Conservation (phyloP, 2,113 vertebrate genomes). For the Phyllopteryx taeniolatus region DNA sequence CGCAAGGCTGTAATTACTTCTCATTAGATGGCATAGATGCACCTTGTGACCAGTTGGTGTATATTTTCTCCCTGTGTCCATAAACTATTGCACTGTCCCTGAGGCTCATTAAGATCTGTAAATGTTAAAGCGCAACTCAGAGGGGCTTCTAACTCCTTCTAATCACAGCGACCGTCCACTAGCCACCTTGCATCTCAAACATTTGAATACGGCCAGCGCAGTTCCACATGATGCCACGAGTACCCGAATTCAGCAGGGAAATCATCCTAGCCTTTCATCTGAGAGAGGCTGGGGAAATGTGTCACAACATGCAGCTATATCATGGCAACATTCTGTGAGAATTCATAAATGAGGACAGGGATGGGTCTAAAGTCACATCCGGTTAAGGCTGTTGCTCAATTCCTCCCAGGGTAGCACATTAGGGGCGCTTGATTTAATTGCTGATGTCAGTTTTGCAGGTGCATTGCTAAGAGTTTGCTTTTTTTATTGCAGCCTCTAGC, state of each 20-base stretch:
- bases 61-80: background rate
- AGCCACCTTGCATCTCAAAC: constrained; percentile 20
- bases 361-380: constrained; percentile 18
- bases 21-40: background rate
- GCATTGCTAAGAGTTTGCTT: constrained; percentile 46
- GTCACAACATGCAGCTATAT: constrained; percentile 33
- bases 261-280: constrained; percentile 57
- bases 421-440: constrained; percentile 59
- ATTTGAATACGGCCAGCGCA: constrained; percentile 18
- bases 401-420: constrained; percentile 24
- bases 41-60: background rate
- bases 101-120: constrained; percentile 1
- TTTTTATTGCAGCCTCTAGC: constrained; percentile 52
- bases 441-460: constrained; percentile 64
- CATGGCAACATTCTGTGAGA: constrained; percentile 15
- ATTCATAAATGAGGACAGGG: constrained; percentile 22
- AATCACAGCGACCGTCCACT: constrained; percentile 27
- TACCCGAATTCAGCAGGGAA: constrained; percentile 48
- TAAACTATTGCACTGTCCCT: background rate
- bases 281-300: constrained; percentile 29
- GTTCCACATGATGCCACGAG: constrained; percentile 33
- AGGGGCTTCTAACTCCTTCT: constrained; percentile 22
- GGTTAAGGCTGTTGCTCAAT: constrained; percentile 30
- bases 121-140: constrained; percentile 8
- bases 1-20: no score